phyloP scores from a whole-genome alignment of 2,888 invertebrate species.

The Caradrina kadenii region DNA sequence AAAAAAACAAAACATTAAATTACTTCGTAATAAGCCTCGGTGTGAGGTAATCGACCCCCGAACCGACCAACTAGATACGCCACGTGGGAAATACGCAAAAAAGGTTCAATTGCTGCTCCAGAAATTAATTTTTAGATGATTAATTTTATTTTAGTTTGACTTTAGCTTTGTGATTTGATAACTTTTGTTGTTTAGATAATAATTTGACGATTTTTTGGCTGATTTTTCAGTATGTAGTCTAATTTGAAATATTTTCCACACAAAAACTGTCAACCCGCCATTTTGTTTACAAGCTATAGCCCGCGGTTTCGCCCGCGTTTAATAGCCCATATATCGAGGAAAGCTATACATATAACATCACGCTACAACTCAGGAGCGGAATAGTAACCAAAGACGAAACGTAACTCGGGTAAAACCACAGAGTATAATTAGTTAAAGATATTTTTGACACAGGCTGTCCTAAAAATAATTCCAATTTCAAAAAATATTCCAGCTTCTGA shows the following conservation, averaged over 20 bases:
- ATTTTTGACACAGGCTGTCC: background rate
- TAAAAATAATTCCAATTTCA: background rate
- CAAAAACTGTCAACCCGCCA: no score
- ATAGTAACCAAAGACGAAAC: no score
- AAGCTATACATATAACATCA: no score
- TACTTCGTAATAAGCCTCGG: slow-evolving; percentile 85
- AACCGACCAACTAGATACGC: slow-evolving; percentile 78
- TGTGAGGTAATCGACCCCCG: slow-evolving; percentile 85
- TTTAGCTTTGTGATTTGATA: slow-evolving; percentile 53
- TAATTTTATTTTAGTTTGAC: slow-evolving; percentile 64
- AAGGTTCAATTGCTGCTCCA: slow-evolving; percentile 66
- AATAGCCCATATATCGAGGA: no score
- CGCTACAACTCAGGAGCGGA: no score
- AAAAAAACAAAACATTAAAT: slow-evolving; percentile 87
- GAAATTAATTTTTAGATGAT: slow-evolving; percentile 66
- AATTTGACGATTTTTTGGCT: background rate
- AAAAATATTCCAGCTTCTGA: background rate
- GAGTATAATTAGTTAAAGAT: no score
- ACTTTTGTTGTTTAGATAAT: slow-evolving; percentile 19
- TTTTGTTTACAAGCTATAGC: no score
- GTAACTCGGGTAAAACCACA: no score
- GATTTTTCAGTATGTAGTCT: no score
- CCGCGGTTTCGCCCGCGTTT: no score
- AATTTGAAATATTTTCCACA: no score
- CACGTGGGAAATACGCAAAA: slow-evolving; percentile 87